Evolutionary conservation across 2,797 vertebrate genomes (phyloP).

Genomic region (Tragopan temminckii): DNA sequence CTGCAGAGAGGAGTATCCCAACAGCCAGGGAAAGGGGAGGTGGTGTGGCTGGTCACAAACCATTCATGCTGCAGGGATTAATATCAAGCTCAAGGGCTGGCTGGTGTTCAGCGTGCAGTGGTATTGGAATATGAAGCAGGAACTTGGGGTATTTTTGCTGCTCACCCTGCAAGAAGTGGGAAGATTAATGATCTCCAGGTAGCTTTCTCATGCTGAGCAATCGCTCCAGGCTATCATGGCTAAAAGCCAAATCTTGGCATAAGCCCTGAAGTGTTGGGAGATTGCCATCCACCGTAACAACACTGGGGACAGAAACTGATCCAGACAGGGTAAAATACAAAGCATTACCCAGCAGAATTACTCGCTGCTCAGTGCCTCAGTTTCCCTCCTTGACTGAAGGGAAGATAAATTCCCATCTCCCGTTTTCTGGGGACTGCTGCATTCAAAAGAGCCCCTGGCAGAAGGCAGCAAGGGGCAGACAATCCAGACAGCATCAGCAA

Average conservation of each 20-base stretch:
- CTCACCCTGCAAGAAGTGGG: background rate
- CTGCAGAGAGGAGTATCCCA: background rate
- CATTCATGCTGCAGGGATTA: fast-evolving
- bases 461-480: background rate
- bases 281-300: background rate
- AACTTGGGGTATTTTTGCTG: slow-evolving; percentile 16
- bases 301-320: background rate
- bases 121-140: background rate
- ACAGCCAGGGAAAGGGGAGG: background rate
- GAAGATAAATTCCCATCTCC: background rate
- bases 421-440: background rate
- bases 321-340: background rate
- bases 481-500: slow-evolving; percentile 10
- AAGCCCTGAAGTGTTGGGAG: slow-evolving; percentile 39
- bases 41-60: background rate
- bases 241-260: slow-evolving; percentile 28
- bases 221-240: background rate
- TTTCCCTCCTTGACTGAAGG: background rate
- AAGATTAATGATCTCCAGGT: slow-evolving; percentile 1
- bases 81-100: background rate
- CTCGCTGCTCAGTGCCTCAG: background rate
- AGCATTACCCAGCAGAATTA: background rate
- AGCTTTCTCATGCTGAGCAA: slow-evolving; percentile 29
- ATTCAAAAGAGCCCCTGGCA: background rate
- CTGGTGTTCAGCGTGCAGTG: background rate